Conservation (phyloP, 23 tunicate species). For the Trididemnum miniatum region DNA sequence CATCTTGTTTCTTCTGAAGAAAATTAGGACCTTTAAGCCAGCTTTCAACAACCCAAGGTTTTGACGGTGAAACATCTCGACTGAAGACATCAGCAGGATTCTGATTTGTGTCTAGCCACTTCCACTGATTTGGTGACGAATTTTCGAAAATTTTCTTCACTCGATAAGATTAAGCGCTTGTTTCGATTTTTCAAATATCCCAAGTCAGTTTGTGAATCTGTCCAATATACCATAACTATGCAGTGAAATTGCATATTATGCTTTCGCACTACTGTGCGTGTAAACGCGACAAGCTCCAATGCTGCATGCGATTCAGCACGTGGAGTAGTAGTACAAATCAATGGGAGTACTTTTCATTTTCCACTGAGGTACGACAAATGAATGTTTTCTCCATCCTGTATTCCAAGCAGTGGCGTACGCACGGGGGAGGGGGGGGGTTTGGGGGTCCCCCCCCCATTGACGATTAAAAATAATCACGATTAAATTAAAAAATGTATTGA, state of each 20-base stretch:
- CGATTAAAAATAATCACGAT: no score
- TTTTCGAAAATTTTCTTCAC: neutral
- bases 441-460: no score
- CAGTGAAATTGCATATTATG: neutral
- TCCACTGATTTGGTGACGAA: neutral
- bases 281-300: neutral
- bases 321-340: conserved; percentile 11
- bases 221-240: neutral
- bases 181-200: conserved; percentile 14
- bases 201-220: conserved; percentile 7
- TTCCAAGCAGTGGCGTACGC: no score
- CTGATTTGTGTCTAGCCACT: conserved; percentile 5
- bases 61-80: conserved; percentile 9
- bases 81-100: conserved; percentile 16
- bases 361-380: neutral
- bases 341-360: neutral
- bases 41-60: neutral
- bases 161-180: neutral
- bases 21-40: neutral
- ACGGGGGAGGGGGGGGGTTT: no score
- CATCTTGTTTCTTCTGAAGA: neutral
- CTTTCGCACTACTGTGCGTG: neutral
- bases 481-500: no score
- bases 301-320: conserved; percentile 10
- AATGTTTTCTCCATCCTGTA: conserved; percentile 2